Conservation (phyloP, 2,113 vertebrate genomes). For the Myiopsitta monachus region DNA sequence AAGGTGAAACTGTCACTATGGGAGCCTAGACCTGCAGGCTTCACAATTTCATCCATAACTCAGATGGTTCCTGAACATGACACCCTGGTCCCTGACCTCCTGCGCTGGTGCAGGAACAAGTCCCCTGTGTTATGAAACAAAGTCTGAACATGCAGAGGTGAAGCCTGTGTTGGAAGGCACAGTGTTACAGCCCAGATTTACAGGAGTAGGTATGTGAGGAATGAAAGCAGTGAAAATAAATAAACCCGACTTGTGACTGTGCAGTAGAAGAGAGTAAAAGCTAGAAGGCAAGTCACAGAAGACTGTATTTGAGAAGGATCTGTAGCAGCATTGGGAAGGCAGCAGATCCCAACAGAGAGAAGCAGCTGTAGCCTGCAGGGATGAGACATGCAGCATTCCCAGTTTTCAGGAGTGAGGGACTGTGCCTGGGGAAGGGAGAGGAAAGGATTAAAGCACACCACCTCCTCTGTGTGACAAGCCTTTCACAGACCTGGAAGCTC, state of each 20-base stretch:
- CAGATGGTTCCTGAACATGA: background rate
- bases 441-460: background rate
- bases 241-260: background rate
- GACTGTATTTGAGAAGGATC: background rate
- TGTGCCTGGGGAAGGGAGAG: background rate
- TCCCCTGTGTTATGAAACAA: background rate
- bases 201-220: background rate
- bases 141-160: background rate
- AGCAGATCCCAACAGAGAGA: background rate
- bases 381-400: background rate
- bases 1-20: background rate
- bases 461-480: background rate
- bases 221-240: background rate
- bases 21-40: background rate
- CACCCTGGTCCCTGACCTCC: fast-evolving
- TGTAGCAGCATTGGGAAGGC: background rate
- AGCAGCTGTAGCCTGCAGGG: background rate
- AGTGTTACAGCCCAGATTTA: background rate
- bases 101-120: background rate
- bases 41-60: background rate
- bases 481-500: background rate
- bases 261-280: background rate
- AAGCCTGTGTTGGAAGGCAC: background rate
- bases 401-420: background rate
- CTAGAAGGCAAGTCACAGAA: background rate